Base-by-base conservation (phyloP, 1,140 invertebrate species). In the Drosophila simulans region DNA sequence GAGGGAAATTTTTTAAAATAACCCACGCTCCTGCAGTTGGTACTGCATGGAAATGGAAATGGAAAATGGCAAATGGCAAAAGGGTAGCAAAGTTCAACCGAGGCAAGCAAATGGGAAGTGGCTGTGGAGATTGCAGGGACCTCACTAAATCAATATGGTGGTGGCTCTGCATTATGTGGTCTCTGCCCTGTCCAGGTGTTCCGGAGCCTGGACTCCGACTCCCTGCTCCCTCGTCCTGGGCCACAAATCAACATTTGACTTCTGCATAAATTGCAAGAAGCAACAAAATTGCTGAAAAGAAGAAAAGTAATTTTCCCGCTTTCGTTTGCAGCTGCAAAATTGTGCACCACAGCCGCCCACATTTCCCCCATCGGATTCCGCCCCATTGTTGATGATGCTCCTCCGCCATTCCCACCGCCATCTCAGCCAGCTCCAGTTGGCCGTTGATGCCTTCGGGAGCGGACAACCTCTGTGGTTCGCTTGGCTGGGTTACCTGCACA, bases 171-270 rank as follows among this genome's bases (percentile, higher is more conserved):
- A 63, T 57, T 64, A 51, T 42, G 46, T 66, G 46, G 53, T 45
- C 48, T 31, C 11, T 31, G 39, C 59, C 45, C 56, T 13, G 52
- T 46, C 40, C 42, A 40, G 37, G 39, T 58, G 13, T 10, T 48
- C 20, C 43, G 1, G 15, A 13, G 4, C 17, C 11, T 4, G 7
- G 7, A n/a, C 31, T 59, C 31, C 37, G 1, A 31, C 4, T 45
- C 65, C 66, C 31, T 31, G 59, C 37, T 17, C 31, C 20, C 55
- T 40, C 49, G 20, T 42, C 53, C 58, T 56, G 74, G 63, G 62
- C 76, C 73, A 88, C 84, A 88, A 88, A 88, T 88, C 84, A 88
- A 88, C 80, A 90, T 90, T 88, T 90, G 84, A 88, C 84, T 88
- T 88, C 78, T 90, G 84, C 84, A 85, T 88, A 88, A 88, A 88